These are phyloP conservation scores for Tupaia chinensis DNA, from an alignment of 2,113 vertebrate species.

Conservation along the genomic window DNA sequence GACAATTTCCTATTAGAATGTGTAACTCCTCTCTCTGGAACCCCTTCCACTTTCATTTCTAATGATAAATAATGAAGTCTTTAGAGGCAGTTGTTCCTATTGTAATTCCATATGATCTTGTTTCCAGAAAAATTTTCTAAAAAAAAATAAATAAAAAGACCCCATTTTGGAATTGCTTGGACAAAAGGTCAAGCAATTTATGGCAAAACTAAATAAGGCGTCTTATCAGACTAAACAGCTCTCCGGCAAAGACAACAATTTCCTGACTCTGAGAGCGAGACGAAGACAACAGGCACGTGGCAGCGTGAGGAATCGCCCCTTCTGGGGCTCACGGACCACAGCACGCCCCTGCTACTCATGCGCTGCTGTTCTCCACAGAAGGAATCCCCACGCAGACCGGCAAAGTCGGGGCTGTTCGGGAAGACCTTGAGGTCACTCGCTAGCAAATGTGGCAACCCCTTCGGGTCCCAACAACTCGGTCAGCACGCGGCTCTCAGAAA, in stretches of 20 bases:
- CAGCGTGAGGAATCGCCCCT: not conserved
- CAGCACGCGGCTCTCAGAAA: not conserved
- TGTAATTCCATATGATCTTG: not conserved
- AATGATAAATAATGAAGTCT: not conserved
- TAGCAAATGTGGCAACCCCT: not conserved
- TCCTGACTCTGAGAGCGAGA: not conserved
- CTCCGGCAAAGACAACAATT: not conserved
- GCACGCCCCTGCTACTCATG: not conserved
- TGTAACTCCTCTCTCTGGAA: not conserved
- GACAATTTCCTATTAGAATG: not conserved
- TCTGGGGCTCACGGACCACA: not conserved
- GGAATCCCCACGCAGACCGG: not conserved
- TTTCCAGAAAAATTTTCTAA: slow-evolving; percentile 53
- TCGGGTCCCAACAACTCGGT: not conserved
- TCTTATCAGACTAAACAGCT: not conserved
- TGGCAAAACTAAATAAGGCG: slow-evolving; percentile 35
- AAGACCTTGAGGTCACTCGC: not conserved
- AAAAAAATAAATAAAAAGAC: not conserved
- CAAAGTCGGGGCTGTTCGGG: not conserved
- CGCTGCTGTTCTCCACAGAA: not conserved
- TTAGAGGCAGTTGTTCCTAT: slow-evolving; percentile 2
- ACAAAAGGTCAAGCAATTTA: slow-evolving; percentile 9
- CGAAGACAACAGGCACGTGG: not conserved
- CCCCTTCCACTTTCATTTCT: not conserved
- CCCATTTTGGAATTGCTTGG: not conserved